These are phyloP conservation scores for Luperina testacea DNA, from an alignment of 2,888 invertebrate genomes.

Conservation along the genomic window DNA sequence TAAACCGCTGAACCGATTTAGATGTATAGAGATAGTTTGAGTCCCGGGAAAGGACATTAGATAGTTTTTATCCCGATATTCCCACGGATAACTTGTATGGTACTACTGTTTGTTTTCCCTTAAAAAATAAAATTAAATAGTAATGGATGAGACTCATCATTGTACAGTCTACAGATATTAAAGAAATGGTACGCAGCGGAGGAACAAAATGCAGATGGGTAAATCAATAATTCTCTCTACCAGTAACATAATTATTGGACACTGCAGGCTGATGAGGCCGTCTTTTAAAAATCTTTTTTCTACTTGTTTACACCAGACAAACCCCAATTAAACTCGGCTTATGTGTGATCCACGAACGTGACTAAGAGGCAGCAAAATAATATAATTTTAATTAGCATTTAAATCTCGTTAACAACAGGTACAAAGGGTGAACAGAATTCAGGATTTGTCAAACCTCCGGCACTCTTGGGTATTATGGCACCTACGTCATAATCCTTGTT, in stretches of 20 bases:
- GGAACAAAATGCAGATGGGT: not conserved
- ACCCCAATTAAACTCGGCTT: conserved; percentile 29
- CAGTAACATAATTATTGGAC: not conserved
- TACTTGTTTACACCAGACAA: not conserved
- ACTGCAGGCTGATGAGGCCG: not conserved
- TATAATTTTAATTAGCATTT: conserved; percentile 60
- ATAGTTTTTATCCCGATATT: too few relatives aligned
- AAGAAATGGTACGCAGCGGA: not conserved
- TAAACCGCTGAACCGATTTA: too few relatives aligned
- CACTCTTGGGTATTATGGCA: conserved; percentile 57
- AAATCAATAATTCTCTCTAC: not conserved
- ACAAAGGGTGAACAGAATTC: conserved; percentile 49
- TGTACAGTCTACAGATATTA: not conserved
- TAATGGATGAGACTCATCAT: not conserved
- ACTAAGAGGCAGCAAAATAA: conserved; percentile 42
- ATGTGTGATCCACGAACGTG: conserved; percentile 37
- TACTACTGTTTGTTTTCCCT: too few relatives aligned
- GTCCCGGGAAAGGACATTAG: too few relatives aligned
- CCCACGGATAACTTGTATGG: too few relatives aligned
- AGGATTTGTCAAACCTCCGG: conserved; percentile 63
- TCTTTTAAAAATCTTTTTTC: conserved; percentile 11
- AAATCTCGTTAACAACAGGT: conserved; percentile 55
- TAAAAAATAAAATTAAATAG: too few relatives aligned
- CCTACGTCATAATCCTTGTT: conserved; percentile 62
- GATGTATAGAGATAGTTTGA: too few relatives aligned